A percentile compares a stretch with the other conserved stretches of the same genome.
phyloP scores from a whole-genome alignment of 2,888 invertebrate genomes.

The Arenicola marina region DNA sequence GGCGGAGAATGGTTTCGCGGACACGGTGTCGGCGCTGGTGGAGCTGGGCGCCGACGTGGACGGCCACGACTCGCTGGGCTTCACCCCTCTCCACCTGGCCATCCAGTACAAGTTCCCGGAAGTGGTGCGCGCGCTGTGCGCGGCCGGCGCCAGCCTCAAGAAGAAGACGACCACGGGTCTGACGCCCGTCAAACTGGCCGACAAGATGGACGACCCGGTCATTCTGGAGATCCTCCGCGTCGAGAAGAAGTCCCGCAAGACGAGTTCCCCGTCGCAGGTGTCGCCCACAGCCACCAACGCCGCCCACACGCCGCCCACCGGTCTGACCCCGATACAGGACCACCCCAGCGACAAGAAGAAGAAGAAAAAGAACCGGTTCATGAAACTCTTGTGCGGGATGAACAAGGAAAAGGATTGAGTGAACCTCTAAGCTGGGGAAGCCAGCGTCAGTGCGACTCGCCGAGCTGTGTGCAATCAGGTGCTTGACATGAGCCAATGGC shows the following conservation, averaged over 20 bases:
- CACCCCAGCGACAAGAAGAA: no score
- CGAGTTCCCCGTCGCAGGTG: no score
- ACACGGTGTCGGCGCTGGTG: constrained; percentile 19
- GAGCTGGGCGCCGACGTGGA: constrained; percentile 17
- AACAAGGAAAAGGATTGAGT: no score
- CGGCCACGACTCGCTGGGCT: constrained; percentile 26
- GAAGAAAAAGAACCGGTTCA: background rate
- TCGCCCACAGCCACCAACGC: no score
- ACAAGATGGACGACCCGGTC: constrained; percentile 11
- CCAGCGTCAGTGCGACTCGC: no score
- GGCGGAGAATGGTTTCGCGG: constrained; percentile 25
- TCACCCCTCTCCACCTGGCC: constrained; percentile 30
- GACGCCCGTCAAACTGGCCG: constrained; percentile 25
- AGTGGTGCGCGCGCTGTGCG: constrained; percentile 18
- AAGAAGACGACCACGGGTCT: constrained; percentile 16
- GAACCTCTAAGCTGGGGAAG: no score
- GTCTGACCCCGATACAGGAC: no score
- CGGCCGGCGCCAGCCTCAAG: constrained; percentile 14
- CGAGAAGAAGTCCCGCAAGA: constrained; percentile 8
- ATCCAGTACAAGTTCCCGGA: constrained; percentile 27
- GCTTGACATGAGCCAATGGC: no score
- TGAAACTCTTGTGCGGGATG: background rate
- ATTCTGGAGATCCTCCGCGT: constrained; percentile 14
- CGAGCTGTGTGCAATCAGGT: no score
- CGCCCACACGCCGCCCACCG: no score